Base-by-base conservation (phyloP, 2,113 vertebrate species). In the Taurulus bubalis region DNA sequence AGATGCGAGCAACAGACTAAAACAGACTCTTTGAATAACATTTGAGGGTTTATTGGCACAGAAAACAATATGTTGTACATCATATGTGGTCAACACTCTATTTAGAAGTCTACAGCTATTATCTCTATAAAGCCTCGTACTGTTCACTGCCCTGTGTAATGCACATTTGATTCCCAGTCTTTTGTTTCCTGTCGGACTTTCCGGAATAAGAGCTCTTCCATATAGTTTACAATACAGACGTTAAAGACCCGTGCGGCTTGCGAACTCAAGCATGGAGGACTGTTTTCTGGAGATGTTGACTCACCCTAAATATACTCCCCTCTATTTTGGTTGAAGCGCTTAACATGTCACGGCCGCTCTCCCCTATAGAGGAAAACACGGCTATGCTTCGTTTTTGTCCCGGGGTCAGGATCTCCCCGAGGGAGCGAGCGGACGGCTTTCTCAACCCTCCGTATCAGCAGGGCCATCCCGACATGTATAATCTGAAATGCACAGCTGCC, bases 211-310 rank as follows among this genome's bases (percentile, higher is more conserved):
- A 83, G 59, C 28, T 74, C 63, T 70, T 79, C 80, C 67, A 53
- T 88, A 47, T 85, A 84, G 75, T 84, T 85, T 85, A 88, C 87
- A 85, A 86, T 89, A 81, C 70, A 88, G 77, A 84, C 56, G 69
- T 89, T 91, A 77, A 71, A 92, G 83, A 90, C 71, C 66, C 87
- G 79, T 91, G 91, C 75, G 91, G 91, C 90, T 92, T 92, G 87
- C 77, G 75, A 85, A 91, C 68, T 91, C 86, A 90, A 90, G 79
- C 89, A 65, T 92, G 77, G 83, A 75, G 80, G 65, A 75, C 75
- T 80, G 86, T 90, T 87, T 91, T 90, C 69, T 82, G 88, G 86
- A 91, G 78, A 92, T 87, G 83, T 91, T 92, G 92, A 93, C 89
- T 92, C 84, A 90, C 85, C 84, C 85, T 78, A 85, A 91, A 92